These are phyloP conservation scores for Strigamia maritima DNA, from an alignment of 2,888 invertebrate species.

Conservation along the genomic window DNA sequence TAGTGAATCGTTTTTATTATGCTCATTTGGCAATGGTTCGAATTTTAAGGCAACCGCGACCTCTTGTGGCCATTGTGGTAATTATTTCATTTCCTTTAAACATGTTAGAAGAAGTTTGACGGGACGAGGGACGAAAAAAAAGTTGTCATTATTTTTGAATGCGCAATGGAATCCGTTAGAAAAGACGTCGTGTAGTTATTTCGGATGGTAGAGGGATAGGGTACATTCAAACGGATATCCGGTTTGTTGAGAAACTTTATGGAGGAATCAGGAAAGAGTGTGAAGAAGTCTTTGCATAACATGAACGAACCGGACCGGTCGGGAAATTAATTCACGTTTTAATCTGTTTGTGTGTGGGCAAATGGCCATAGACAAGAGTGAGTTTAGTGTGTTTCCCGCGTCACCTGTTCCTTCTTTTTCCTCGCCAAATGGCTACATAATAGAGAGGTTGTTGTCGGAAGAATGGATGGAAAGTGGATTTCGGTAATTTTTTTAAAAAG, in stretches of 20 bases:
- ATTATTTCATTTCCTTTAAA: background rate
- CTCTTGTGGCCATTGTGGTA: background rate
- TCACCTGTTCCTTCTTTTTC: background rate
- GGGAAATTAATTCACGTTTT: background rate
- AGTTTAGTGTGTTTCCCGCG: constrained; percentile 40
- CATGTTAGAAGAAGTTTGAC: background rate
- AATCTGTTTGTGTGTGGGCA: background rate
- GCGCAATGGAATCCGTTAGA: background rate
- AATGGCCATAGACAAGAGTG: constrained; percentile 42
- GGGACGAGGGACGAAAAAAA: background rate
- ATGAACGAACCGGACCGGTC: background rate
- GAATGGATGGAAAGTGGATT: constrained; percentile 42
- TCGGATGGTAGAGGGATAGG: background rate
- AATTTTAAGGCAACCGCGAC: background rate
- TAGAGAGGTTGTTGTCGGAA: constrained; percentile 5
- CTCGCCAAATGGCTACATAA: background rate
- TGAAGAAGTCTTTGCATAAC: background rate
- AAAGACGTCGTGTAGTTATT: background rate
- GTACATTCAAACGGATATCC: background rate
- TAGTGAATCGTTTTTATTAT: background rate
- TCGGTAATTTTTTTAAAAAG: constrained; percentile 36
- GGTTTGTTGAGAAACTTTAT: background rate
- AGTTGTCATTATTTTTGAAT: background rate
- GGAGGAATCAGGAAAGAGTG: background rate
- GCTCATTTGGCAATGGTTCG: background rate